These are phyloP conservation scores for Psittacula derbiana DNA, from an alignment of 2,797 vertebrate species.

Conservation along the genomic window DNA sequence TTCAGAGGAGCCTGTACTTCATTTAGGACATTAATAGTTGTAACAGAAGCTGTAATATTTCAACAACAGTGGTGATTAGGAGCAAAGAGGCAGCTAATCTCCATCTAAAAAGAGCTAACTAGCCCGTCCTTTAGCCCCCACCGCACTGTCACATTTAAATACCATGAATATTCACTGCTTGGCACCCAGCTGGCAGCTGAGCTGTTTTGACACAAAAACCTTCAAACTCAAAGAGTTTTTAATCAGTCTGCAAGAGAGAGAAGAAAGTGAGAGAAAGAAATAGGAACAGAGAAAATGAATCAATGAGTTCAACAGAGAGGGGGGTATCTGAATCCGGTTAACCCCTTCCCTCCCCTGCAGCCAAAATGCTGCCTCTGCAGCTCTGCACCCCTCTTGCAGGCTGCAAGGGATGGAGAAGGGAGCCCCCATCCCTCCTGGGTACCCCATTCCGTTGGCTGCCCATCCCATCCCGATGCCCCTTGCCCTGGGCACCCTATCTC, in stretches of 20 bases:
- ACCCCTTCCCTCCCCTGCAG: conserved; percentile 23
- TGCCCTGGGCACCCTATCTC: not conserved
- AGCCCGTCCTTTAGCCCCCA: conserved; percentile 45
- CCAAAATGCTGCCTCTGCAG: not conserved
- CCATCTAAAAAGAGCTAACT: conserved; percentile 70
- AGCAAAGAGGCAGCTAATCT: conserved; percentile 68
- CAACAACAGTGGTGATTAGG: conserved; percentile 74
- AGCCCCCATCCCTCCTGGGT: not conserved
- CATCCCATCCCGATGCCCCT: not conserved
- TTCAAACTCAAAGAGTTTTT: conserved; percentile 73
- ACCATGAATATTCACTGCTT: conserved; percentile 66
- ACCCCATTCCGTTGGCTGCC: not conserved
- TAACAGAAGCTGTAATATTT: conserved; percentile 75
- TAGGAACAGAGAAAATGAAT: conserved; percentile 63
- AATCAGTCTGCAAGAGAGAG: conserved; percentile 64
- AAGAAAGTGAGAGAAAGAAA: conserved; percentile 61
- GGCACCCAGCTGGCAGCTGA: conserved; percentile 68
- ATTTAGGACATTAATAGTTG: conserved; percentile 68
- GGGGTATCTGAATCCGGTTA: conserved; percentile 13
- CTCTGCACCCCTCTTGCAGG: not conserved
- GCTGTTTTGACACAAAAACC: conserved; percentile 69
- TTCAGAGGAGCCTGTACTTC: conserved; percentile 63
- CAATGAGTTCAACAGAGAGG: conserved; percentile 41
- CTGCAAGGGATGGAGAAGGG: not conserved
- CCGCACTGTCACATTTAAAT: conserved; percentile 58